Base-by-base conservation (phyloP, 2,888 invertebrate genomes). In the Epistrophe eligans region DNA sequence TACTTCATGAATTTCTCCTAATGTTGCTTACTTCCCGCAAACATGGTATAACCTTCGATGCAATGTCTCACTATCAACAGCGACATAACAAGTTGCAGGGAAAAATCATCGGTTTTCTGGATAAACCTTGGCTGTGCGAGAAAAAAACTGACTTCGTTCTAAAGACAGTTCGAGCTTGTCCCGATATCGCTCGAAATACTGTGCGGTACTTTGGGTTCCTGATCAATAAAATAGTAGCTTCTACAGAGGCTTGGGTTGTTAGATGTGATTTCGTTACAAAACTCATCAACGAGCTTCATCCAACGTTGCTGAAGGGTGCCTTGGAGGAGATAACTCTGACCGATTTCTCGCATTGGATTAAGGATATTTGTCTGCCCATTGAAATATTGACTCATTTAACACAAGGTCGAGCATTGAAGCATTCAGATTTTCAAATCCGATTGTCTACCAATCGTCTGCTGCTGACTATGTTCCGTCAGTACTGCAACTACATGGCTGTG, bases 21-120 rank as follows among this genome's bases (percentile, higher is more conserved):
- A 94, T 95, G 64, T 92, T 98, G 2, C 95, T 97, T 85, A 96
- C 97, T 2, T 97, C 96, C 0, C 95, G 95, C 89, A 96, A 95
- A 91, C 91, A 95, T 90, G 98, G 98, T 9, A 94, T 98, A 13
- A 95, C 96, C 89, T 98, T 97, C 90, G 94, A 95, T 88, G 96
- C 97, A 90, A 94, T 94, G 89, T 93, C 94, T 4, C 89, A 91
- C 48, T 91, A 91, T 35, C 89, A 91, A 1, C 90, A 91, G 58
- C 92, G 92, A 79, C 90, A 91, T 67, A 93, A 93, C 77, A 89
- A 89, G 4, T 81, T 92, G 17, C 93, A 92, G 80, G 91, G 91
- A 67, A 90, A 90, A 89, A 94, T 96, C 35, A 90, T 97, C 57
- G 94, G 95, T 24, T 94, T 94, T 48, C 91, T 97, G 19, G 95